Base-by-base conservation (phyloP, 2,888 invertebrate species). In the Liposcelis brunnea region DNA sequence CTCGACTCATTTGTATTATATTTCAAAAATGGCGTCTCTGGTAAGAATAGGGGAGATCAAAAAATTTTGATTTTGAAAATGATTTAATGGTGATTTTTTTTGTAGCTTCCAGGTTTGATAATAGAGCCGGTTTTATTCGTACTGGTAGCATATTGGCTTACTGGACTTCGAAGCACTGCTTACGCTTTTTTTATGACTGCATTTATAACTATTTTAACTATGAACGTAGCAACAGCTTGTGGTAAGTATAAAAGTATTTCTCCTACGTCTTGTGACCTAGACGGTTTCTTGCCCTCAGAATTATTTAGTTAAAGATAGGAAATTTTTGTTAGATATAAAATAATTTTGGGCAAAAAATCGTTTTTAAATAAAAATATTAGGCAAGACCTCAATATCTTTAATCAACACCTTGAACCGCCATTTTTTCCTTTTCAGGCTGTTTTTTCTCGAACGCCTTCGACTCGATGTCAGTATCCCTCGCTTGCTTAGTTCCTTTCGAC, bases 151-250 rank as follows among this genome's bases (percentile, higher is more conserved):
- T 94, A 94, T 63, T 90, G 82, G 80, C 69, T 93, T 55, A 76
- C 84, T 5, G 90, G 89, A n/a, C 65, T 89, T 7, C 67, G 80
- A 42, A 61, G 69, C 42, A 75, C 77, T 1, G 50, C 71, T 10
- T 75, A 76, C 57, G 80, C 83, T 7, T 80, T 83, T 57, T 60
- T 72, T 2, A 70, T 79, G 55, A 83, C 85, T 0, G 64, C 77
- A 21, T 61, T 80, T 48, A 67, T 80, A 15, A 68, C 80, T n/a
- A 72, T 80, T 49, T 61, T 87, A 52, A 84, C 86, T 38, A 78
- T 86, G 63, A 87, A 86, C 58, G 81, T 84, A 5, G 80, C 89
- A n/a, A 79, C 83, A 33, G 80, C 87, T 26, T 87, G 86, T 59
- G 89, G 87, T 78, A 63, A 67, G 66, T 55, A 44, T 36, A 45